Conservation (phyloP, 2,797 vertebrate species). For the Tenualosa ilisha region DNA sequence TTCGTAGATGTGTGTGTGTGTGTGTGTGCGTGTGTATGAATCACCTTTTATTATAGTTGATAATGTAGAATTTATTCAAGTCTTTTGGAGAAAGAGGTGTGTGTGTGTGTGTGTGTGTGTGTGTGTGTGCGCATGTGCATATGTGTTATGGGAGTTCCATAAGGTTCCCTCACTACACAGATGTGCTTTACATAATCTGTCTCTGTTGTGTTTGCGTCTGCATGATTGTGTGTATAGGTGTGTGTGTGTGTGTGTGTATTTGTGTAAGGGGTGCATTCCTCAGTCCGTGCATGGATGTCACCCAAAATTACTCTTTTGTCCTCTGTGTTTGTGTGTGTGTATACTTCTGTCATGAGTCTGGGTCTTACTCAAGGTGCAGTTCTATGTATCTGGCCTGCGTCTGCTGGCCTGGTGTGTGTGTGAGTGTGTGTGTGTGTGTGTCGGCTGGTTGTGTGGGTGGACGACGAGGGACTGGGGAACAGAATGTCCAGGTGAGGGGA, state of each 20-base stretch:
- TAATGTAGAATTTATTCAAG: no score
- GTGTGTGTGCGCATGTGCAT: no score
- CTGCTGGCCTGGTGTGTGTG: background rate
- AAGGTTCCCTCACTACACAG: no score
- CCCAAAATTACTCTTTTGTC: no score
- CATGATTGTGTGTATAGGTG: background rate
- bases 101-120: no score
- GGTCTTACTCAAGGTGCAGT: background rate
- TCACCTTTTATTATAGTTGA: no score
- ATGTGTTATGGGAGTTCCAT: no score
- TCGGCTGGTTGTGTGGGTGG: background rate
- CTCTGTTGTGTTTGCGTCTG: background rate
- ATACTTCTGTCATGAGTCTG: background rate
- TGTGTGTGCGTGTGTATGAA: background rate
- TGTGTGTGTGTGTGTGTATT: background rate
- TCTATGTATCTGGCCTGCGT: background rate
- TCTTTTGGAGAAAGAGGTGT: no score
- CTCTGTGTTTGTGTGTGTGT: no score
- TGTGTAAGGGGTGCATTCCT: no score
- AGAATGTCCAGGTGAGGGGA: conserved; percentile 22
- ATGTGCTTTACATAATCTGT: background rate
- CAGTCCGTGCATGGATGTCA: no score
- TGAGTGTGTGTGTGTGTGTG: background rate
- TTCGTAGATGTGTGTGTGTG: background rate
- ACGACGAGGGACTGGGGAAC: background rate